Evolutionary conservation across 1,140 invertebrate species (phyloP).

Genomic region (Temnothorax nylanderi): DNA sequence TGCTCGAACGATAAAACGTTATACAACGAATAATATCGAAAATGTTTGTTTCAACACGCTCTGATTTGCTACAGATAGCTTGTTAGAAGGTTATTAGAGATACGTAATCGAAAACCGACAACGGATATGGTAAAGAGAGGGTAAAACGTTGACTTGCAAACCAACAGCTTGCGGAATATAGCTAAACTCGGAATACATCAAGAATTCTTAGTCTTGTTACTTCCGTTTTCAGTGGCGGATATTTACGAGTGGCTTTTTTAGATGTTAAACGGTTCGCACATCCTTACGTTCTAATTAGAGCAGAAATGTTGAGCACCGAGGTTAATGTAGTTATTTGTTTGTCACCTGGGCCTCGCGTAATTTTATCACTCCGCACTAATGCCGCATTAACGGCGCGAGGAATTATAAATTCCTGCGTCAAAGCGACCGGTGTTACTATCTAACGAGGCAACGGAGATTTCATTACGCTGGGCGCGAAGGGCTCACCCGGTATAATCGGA

Average conservation of each 20-base stretch:
- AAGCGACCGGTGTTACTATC: constrained; percentile 44
- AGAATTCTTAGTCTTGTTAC: neutral
- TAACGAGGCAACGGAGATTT: constrained; percentile 64
- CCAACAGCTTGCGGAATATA: neutral
- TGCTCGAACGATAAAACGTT: neutral
- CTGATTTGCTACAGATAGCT: neutral
- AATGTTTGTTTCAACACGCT: neutral
- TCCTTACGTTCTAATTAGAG: constrained; percentile 10
- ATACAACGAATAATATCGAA: neutral
- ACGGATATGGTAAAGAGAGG: neutral
- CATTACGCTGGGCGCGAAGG: constrained; percentile 57
- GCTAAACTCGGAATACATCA: neutral
- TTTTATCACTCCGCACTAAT: constrained; percentile 51
- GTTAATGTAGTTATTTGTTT: constrained; percentile 49
- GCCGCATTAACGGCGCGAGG: constrained; percentile 46
- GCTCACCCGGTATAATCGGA: constrained; percentile 60
- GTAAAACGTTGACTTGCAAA: neutral
- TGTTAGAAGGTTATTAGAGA: neutral
- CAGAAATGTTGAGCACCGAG: neutral
- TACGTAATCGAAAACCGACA: neutral
- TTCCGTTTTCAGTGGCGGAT: neutral
- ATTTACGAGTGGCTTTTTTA: constrained; percentile 1
- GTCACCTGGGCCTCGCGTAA: constrained; percentile 38
- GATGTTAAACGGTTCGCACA: neutral
- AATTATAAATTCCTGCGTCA: constrained; percentile 63